Conservation (phyloP, 2,113 vertebrate species). For the Salvelinus sp. region DNA sequence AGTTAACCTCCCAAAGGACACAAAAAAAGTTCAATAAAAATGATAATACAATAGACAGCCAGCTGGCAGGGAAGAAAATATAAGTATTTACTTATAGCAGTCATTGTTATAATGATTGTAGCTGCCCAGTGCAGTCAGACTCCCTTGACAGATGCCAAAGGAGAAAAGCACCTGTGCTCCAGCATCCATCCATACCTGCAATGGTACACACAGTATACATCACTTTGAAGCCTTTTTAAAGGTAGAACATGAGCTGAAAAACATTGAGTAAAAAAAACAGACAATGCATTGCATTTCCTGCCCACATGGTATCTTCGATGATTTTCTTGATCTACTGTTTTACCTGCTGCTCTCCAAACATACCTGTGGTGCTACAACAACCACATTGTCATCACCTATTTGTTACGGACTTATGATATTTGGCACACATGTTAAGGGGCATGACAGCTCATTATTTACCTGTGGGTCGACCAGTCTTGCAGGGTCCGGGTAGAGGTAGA, state of each 20-base stretch:
- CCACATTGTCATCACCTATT: no score
- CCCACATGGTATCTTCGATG: no score
- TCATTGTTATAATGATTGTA: slow-evolving; percentile 72
- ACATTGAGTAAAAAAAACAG: no score
- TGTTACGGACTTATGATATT: background rate
- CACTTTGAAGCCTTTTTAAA: no score
- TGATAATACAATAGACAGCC: background rate
- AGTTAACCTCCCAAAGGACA: background rate
- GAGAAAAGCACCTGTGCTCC: slow-evolving; percentile 73
- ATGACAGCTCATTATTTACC: slow-evolving; percentile 64
- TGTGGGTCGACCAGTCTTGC: slow-evolving; percentile 84
- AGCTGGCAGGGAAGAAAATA: no score
- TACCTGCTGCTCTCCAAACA: no score
- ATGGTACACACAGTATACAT: background rate
- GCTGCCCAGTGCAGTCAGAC: slow-evolving; percentile 66
- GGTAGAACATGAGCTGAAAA: no score
- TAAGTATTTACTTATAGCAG: slow-evolving; percentile 65
- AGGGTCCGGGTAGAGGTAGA: slow-evolving; percentile 87
- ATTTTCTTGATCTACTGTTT: no score
- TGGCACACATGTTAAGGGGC: background rate
- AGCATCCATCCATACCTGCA: slow-evolving; percentile 75
- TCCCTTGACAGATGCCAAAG: slow-evolving; percentile 70
- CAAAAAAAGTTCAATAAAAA: background rate
- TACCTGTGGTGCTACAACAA: no score
- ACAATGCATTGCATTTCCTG: no score